Percentiles rank a stretch among this genome's conserved stretches.
Conservation (phyloP, 2,113 vertebrate genomes). For the Urocolius indicus region DNA sequence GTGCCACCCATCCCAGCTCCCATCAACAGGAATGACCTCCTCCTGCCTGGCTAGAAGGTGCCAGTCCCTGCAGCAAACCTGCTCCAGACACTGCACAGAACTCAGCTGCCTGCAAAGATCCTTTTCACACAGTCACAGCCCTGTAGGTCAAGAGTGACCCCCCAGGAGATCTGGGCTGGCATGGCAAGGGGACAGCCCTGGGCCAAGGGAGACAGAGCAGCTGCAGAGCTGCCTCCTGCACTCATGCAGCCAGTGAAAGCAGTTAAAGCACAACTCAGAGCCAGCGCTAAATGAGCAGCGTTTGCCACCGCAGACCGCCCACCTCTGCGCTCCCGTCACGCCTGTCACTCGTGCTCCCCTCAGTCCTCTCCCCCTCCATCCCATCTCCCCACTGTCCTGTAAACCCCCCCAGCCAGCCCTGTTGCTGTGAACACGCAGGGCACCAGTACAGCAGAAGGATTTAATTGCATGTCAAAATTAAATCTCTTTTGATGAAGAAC, state of each 20-base stretch:
- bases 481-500: conserved; percentile 92
- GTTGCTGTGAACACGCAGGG: conserved; percentile 31
- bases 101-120: neutral
- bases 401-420: neutral
- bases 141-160: rapidly evolving
- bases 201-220: neutral
- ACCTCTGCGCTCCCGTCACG: rapidly evolving
- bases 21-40: neutral
- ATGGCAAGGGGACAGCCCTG: conserved; percentile 15
- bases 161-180: rapidly evolving
- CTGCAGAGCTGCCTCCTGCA: neutral
- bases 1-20: neutral
- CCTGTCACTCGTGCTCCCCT: neutral
- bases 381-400: neutral
- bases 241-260: neutral
- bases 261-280: neutral
- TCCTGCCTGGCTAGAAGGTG: neutral
- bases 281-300: rapidly evolving
- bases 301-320: rapidly evolving
- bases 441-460: conserved; percentile 76
- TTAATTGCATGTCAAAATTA: conserved; percentile 92
- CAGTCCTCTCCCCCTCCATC: rapidly evolving
- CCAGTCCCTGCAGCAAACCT: neutral
- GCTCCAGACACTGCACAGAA: neutral
- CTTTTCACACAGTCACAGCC: neutral